A percentile compares a stretch with the other conserved stretches of the same genome.
phyloP scores from a whole-genome alignment of 2,113 vertebrate genomes.

The Calidris pugnax region DNA sequence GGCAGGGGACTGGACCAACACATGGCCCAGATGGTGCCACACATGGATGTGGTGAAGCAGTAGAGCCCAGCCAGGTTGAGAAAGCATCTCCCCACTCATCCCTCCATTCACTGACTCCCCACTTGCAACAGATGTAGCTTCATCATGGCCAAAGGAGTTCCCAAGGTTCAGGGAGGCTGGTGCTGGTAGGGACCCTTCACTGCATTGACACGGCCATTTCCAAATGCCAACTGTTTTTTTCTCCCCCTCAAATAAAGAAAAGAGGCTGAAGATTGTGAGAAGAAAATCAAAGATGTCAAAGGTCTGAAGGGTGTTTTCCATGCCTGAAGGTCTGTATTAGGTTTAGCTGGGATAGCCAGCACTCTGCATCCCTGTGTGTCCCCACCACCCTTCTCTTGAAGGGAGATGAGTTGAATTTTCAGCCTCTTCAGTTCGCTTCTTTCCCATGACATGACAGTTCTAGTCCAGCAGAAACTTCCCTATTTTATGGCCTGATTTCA shows the following conservation, averaged over 20 bases:
- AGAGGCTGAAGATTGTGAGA: not conserved
- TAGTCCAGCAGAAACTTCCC: not conserved
- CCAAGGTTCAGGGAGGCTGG: slow-evolving; percentile 3
- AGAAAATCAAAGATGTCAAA: not conserved
- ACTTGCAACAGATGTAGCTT: not conserved
- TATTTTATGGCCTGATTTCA: not conserved
- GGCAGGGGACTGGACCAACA: not conserved
- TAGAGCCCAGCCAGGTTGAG: slow-evolving; percentile 19
- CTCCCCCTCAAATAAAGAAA: not conserved
- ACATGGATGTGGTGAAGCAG: not conserved
- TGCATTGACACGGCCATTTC: slow-evolving; percentile 20
- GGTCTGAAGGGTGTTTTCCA: not conserved
- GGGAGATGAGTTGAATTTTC: not conserved
- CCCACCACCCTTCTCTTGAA: not conserved
- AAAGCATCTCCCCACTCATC: slow-evolving; percentile 19
- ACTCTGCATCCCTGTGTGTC: not conserved
- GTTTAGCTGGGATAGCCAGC: not conserved
- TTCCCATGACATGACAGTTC: not conserved
- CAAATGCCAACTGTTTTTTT: slow-evolving; percentile 7
- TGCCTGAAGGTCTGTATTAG: not conserved
- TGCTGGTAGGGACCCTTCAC: not conserved
- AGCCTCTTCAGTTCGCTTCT: not conserved
- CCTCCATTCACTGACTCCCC: slow-evolving; percentile 6
- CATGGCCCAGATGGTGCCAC: not conserved
- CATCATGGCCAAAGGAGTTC: slow-evolving; percentile 13